Evolutionary conservation across 2,113 vertebrate species (phyloP), one percentile per base, ranked within the genome.

Genomic region (Mesoclemmys tuberculata): DNA sequence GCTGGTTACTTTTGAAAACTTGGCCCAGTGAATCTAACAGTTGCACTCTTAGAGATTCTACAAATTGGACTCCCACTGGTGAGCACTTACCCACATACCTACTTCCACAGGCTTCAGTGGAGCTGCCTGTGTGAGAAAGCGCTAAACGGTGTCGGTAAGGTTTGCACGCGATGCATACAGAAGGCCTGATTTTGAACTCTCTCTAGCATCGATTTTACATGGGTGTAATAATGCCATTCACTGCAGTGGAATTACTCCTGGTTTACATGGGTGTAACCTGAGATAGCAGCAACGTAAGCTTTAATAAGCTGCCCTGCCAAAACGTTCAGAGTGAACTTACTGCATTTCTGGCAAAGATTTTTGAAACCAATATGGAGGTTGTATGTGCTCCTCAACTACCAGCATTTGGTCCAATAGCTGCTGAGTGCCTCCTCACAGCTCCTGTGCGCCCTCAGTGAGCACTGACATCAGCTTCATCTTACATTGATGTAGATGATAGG

Each of bases 401-500:
- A 41, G 2, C n/a, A 29, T 41, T 31, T 35, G 75, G 48, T 82
- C 27, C 44, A 8, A 12, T n/a, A 54, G 51, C 10, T 0, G 2
- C 44, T 41, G 51, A 11, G 10, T 51, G 1, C 74, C 56, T 88
- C 24, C n/a, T 56, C 31, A 7, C 0, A 1, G 10, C 26, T 52
- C 38, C 22, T 0, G 1, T 1, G 31, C 31, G 4, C 1, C 7
- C 12, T 29, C n/a, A 41, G 18, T 26, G 41, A 56, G n/a, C 10
- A 55, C 27, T 41, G 52, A 38, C 52, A 82, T 56, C 14, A 44
- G 80, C 14, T n/a, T 55, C 52, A 44, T 9, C n/a, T 31, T 79
- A 21, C 5, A 10, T 3, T 16, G 6, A 41, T 68, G 24, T 46
- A 75, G n/a, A 46, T 46, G 38, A 29, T 77, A 46, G 46, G 5